Conservation (phyloP, 2,797 vertebrate species). For the Neostethus bicornis region DNA sequence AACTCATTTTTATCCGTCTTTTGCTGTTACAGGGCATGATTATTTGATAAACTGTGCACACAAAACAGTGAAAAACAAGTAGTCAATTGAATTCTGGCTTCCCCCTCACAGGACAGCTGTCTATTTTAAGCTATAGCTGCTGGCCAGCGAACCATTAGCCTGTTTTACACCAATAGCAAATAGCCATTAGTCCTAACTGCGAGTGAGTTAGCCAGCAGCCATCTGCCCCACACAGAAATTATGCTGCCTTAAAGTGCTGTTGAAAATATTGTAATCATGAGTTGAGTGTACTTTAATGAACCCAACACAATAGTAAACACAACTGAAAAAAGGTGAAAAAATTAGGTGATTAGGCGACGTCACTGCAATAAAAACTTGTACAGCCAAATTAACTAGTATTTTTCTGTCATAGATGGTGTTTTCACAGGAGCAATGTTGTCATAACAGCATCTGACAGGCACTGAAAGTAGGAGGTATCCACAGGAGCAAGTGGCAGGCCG, state of each 20-base stretch:
- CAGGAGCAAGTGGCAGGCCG: conserved; percentile 36
- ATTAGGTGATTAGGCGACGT: conserved; percentile 46
- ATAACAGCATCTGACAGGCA: conserved; percentile 14
- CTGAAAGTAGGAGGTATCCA: conserved; percentile 21
- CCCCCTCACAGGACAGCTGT: conserved; percentile 67
- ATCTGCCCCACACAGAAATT: conserved; percentile 67
- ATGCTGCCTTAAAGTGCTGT: conserved; percentile 61
- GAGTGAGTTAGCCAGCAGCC: conserved; percentile 71
- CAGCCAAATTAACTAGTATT: too few species aligned
- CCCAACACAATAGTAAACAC: conserved; percentile 48
- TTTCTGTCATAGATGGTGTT: too few species aligned
- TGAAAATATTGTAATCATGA: conserved; percentile 72
- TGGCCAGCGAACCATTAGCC: conserved; percentile 70
- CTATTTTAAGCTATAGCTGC: conserved; percentile 70
- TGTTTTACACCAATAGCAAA: conserved; percentile 76
- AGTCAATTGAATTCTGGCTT: conserved; percentile 53
- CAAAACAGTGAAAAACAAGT: conserved; percentile 58
- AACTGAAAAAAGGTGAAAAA: conserved; percentile 21
- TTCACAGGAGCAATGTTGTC: conserved; percentile 7
- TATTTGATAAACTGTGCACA: conserved; percentile 40
- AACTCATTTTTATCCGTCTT: conserved; percentile 2
- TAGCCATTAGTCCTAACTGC: conserved; percentile 69
- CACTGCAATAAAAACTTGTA: too few species aligned
- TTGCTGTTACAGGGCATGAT: conserved; percentile 40
- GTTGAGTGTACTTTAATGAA: conserved; percentile 66